phyloP scores from a whole-genome alignment of 1,140 invertebrate genomes.

The Drosophila equinoxialis region DNA sequence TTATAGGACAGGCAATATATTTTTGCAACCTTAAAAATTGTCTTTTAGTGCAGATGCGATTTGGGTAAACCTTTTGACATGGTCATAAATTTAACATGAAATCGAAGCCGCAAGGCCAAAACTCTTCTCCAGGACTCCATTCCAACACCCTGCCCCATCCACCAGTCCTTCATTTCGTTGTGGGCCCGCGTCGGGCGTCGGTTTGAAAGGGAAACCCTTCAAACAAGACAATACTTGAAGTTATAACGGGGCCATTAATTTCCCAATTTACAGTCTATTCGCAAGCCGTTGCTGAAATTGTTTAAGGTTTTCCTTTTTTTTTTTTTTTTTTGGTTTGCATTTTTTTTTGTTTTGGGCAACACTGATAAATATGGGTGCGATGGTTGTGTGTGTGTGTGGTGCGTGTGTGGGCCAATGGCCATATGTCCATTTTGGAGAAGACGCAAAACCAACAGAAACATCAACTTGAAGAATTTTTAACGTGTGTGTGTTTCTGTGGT shows the following conservation, averaged over 20 bases:
- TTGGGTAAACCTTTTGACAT: slow-evolving; percentile 22
- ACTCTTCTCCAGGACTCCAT: background rate
- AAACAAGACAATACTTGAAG: slow-evolving; percentile 76
- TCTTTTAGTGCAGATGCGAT: slow-evolving; percentile 12
- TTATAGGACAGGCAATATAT: slow-evolving; percentile 9
- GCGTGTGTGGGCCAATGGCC: slow-evolving; percentile 66
- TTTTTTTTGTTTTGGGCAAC: slow-evolving; percentile 29
- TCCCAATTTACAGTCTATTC: slow-evolving; percentile 81
- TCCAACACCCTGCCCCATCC: background rate
- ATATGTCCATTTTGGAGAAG: slow-evolving; percentile 78
- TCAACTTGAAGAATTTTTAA: slow-evolving; percentile 64
- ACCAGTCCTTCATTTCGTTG: background rate
- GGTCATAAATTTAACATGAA: slow-evolving; percentile 21
- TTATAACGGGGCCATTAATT: slow-evolving; percentile 78
- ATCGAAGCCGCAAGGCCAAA: slow-evolving; percentile 20
- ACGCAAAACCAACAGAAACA: slow-evolving; percentile 56
- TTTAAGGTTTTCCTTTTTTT: slow-evolving; percentile 63
- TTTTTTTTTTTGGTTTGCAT: background rate
- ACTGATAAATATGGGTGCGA: slow-evolving; percentile 50
- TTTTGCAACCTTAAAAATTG: slow-evolving; percentile 9
- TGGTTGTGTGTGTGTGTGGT: slow-evolving; percentile 35
- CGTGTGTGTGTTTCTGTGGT: slow-evolving; percentile 37
- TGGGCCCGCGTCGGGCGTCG: background rate
- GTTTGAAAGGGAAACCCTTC: slow-evolving; percentile 62
- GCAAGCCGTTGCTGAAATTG: slow-evolving; percentile 79